phyloP scores from a whole-genome alignment of 1,140 invertebrate genomes.

The Mya arenaria region DNA sequence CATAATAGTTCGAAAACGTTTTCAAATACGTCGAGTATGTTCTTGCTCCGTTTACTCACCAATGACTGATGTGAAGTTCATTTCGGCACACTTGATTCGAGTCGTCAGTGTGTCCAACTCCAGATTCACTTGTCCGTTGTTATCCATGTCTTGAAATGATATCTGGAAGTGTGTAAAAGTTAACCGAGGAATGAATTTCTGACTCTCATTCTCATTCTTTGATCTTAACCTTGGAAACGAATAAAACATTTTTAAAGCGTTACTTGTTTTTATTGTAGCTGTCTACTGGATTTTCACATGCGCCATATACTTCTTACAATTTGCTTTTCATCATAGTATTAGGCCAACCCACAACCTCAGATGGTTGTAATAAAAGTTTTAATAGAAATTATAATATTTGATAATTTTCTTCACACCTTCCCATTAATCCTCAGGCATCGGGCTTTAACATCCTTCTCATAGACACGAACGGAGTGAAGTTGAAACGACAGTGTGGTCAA shows the following conservation, averaged over 20 bases:
- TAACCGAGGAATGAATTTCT: not conserved
- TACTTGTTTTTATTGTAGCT: not conserved
- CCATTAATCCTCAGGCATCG: constrained; percentile 2
- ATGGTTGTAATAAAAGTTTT: not conserved
- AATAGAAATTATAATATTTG: not conserved
- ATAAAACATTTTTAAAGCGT: not conserved
- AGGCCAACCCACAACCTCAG: not conserved
- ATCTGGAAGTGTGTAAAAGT: not conserved
- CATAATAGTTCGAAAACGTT: not conserved
- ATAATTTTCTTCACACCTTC: not conserved
- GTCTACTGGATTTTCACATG: not conserved
- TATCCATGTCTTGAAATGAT: not conserved
- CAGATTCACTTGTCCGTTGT: not conserved
- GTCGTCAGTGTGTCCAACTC: not conserved
- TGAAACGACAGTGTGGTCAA: constrained; percentile 4
- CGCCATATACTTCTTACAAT: not conserved
- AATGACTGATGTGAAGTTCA: not conserved
- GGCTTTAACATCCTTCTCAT: not conserved
- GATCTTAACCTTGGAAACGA: not conserved
- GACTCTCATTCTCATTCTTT: not conserved
- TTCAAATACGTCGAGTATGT: too few species aligned
- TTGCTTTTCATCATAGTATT: not conserved
- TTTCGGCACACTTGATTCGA: not conserved
- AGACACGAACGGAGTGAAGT: constrained; percentile 19
- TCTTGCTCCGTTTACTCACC: not conserved